Percentiles rank a stretch among this genome's conserved stretches.
phyloP scores from a whole-genome alignment of 2,888 invertebrate species.

The Elmis aenea region DNA sequence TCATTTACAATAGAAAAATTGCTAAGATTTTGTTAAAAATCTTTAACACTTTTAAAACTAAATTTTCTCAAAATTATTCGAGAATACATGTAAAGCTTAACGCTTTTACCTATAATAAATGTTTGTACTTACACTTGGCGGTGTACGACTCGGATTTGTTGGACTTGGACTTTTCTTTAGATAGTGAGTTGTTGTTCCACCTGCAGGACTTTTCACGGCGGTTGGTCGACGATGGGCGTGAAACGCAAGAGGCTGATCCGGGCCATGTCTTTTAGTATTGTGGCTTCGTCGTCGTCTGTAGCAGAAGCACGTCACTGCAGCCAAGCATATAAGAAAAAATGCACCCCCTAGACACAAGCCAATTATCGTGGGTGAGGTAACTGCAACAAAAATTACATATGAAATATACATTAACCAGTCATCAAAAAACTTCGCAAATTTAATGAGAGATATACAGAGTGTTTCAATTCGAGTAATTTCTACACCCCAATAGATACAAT shows the following conservation, averaged over 20 bases:
- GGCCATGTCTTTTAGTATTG: constrained; percentile 49
- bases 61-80: too few relatives aligned
- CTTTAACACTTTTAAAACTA: too few relatives aligned
- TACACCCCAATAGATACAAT: too few relatives aligned
- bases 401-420: too few relatives aligned
- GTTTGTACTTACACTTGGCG: constrained; percentile 49
- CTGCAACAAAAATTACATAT: constrained; percentile 33
- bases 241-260: constrained; percentile 60
- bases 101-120: too few relatives aligned
- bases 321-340: constrained; percentile 54
- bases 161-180: constrained; percentile 92
- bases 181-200: constrained; percentile 64
- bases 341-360: constrained; percentile 60
- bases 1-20: too few relatives aligned
- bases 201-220: constrained; percentile 82
- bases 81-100: too few relatives aligned
- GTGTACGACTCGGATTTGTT: constrained; percentile 57
- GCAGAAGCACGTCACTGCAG: constrained; percentile 62
- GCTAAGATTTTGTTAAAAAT: too few relatives aligned
- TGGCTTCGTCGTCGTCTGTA: constrained; percentile 52
- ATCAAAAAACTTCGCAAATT: too few relatives aligned
- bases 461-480: too few relatives aligned
- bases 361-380: constrained; percentile 49
- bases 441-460: too few relatives aligned
- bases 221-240: constrained; percentile 70